Evolutionary conservation across 2,113 vertebrate species (phyloP).

Genomic region (Mirza zaza): DNA sequence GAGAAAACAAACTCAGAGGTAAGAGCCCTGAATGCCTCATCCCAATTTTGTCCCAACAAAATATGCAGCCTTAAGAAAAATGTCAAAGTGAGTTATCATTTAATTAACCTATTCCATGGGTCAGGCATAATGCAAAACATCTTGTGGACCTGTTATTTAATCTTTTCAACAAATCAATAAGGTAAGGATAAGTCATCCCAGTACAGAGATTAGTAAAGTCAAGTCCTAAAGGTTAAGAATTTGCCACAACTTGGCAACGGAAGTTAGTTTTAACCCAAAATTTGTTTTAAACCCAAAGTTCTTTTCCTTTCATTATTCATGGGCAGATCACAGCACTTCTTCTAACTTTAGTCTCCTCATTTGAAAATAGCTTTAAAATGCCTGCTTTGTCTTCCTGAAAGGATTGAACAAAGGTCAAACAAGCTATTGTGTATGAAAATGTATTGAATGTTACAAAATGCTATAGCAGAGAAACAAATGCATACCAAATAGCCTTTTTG

Average conservation of each 20-base stretch:
- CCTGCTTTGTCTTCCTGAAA: not conserved
- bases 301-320: not conserved
- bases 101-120: not conserved
- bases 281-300: not conserved
- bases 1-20: not conserved
- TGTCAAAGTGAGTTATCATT: not conserved
- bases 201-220: not conserved
- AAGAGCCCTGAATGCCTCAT: not conserved
- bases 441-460: not conserved
- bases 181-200: not conserved
- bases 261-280: not conserved
- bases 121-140: not conserved
- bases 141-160: not conserved
- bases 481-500: not conserved
- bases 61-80: not conserved
- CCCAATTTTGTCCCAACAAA: not conserved
- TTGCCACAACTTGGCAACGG: not conserved
- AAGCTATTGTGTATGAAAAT: not conserved
- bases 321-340: not conserved
- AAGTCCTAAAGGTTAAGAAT: not conserved
- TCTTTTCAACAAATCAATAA: not conserved
- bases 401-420: not conserved
- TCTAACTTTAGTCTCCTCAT: slow-evolving; percentile 1
- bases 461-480: not conserved
- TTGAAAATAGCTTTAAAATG: slow-evolving; percentile 34